A percentile compares a stretch with the other conserved stretches of the same genome.
Conservation (phyloP, 1,140 invertebrate species). For the Ruditapes philippinarum region DNA sequence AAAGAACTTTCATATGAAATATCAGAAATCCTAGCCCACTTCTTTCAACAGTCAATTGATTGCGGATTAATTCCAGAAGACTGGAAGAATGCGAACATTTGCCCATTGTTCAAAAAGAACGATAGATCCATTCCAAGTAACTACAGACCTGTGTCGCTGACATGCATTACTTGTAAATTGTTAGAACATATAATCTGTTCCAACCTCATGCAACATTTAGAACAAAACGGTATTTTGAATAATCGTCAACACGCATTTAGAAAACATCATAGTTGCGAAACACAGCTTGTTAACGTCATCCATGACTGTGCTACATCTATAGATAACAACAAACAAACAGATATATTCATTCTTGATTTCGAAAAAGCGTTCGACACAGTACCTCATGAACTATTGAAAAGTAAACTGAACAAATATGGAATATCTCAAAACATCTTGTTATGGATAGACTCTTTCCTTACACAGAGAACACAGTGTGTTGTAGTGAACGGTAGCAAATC, state of each 20-base stretch:
- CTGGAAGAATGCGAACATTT: slow-evolving; percentile 31
- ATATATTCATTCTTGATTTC: slow-evolving; percentile 36
- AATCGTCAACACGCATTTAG: slow-evolving; percentile 44
- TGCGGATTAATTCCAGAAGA: background rate
- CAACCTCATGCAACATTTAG: slow-evolving; percentile 33
- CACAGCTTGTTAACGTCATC: background rate
- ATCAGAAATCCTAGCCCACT: background rate
- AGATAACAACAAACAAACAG: slow-evolving; percentile 1
- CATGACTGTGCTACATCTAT: background rate
- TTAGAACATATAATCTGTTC: slow-evolving; percentile 45
- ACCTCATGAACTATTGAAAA: slow-evolving; percentile 18
- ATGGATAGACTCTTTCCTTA: slow-evolving; percentile 51
- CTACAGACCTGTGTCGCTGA: slow-evolving; percentile 38
- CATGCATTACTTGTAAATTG: slow-evolving; percentile 45
- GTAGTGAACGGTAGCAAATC: slow-evolving; percentile 39
- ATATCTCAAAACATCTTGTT: slow-evolving; percentile 18
- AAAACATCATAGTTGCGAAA: slow-evolving; percentile 25
- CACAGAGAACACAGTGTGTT: slow-evolving; percentile 18
- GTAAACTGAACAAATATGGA: slow-evolving; percentile 30
- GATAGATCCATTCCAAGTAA: slow-evolving; percentile 25
- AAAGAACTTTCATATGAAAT: background rate
- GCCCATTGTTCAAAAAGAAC: slow-evolving; percentile 31
- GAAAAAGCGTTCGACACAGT: slow-evolving; percentile 53
- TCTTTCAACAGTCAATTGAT: slow-evolving; percentile 26
- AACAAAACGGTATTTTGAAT: slow-evolving; percentile 9